Evolutionary conservation across 2,797 vertebrate genomes (phyloP).

Genomic region (Vipera latastei): DNA sequence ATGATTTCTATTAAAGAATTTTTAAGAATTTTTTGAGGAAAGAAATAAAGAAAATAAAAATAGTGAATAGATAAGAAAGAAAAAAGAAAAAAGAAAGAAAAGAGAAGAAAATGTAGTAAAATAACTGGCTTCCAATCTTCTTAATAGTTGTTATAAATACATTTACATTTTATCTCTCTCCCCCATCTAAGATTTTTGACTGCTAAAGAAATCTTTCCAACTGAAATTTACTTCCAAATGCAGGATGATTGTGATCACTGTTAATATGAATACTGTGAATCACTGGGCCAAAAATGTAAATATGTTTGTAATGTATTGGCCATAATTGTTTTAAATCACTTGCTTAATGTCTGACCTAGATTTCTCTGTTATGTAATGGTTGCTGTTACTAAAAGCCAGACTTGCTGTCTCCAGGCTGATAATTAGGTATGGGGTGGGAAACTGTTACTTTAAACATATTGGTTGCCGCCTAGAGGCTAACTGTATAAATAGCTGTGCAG

Average conservation of each 20-base stretch:
- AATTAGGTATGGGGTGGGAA: too few species aligned
- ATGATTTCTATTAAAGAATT: neutral
- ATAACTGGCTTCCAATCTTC: neutral
- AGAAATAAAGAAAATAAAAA: neutral
- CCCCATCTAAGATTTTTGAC: neutral
- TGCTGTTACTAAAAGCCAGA: too few species aligned
- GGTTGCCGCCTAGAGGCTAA: too few species aligned
- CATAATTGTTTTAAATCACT: too few species aligned
- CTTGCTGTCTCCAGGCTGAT: too few species aligned
- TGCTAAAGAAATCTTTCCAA: neutral
- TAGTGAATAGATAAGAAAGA: neutral
- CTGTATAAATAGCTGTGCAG: too few species aligned
- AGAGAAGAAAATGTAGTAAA: neutral
- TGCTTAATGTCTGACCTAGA: too few species aligned
- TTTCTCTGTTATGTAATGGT: too few species aligned
- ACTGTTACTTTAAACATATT: too few species aligned
- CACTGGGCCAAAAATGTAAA: neutral
- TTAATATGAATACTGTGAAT: neutral
- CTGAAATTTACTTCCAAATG: neutral
- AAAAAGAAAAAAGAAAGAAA: neutral
- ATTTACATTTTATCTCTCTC: neutral
- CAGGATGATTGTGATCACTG: neutral
- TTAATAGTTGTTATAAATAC: neutral
- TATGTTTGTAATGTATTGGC: too few species aligned
- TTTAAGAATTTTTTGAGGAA: neutral